Conservation (phyloP, 2,888 invertebrate genomes). For the Phengaris arion region DNA sequence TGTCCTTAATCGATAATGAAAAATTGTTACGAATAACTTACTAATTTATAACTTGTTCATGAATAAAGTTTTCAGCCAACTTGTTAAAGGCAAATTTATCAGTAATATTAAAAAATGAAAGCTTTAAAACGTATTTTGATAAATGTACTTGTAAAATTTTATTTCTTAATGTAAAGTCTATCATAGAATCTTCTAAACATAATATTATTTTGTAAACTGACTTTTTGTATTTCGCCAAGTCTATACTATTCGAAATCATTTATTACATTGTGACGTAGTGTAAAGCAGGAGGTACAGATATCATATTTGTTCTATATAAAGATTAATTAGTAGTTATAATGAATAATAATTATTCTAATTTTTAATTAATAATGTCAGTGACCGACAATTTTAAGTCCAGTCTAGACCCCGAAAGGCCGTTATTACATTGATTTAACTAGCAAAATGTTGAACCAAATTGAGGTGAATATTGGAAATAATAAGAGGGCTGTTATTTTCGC, state of each 20-base stretch:
- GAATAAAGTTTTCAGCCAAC: not conserved
- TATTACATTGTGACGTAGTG: too few relatives aligned
- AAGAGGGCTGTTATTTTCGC: not conserved
- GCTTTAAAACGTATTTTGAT: constrained; percentile 72
- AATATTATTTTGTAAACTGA: constrained; percentile 31
- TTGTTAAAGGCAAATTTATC: constrained; percentile 1
- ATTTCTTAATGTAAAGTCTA: constrained; percentile 14
- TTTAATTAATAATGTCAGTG: not conserved
- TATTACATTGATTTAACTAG: not conserved
- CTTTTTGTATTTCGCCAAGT: not conserved
- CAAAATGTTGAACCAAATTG: not conserved
- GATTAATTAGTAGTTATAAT: not conserved
- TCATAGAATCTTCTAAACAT: constrained; percentile 36
- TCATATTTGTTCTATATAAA: not conserved
- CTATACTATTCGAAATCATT: not conserved
- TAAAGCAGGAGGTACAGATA: too few relatives aligned
- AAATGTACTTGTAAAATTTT: constrained; percentile 35
- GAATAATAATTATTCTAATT: not conserved
- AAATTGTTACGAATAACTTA: constrained; percentile 38
- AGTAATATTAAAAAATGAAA: constrained; percentile 64
- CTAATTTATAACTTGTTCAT: not conserved
- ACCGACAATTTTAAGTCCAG: not conserved
- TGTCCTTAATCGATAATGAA: not conserved
- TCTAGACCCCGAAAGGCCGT: not conserved
- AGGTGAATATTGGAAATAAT: not conserved